Base-by-base conservation (phyloP, 2,888 invertebrate species). In the Drosophila diplacantha region DNA sequence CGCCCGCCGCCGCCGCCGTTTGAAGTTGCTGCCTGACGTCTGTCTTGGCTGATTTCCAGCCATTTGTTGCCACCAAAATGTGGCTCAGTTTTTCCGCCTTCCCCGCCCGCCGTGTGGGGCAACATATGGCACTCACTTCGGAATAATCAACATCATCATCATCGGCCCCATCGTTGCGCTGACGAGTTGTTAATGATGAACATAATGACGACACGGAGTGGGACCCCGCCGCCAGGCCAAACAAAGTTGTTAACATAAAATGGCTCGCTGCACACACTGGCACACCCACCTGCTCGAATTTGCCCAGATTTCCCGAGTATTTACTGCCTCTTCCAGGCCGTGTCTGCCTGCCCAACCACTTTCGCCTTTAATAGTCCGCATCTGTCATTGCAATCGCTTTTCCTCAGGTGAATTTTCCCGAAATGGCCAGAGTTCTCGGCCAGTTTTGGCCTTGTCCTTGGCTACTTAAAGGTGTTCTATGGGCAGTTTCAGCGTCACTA, bases 231-330 rank as follows among this genome's bases (percentile, higher is more conserved):
- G 76, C 69, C 69, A 63, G 73, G 81, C 81, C 80, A 74, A 78
- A 78, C 69, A 81, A 78, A 81, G 82, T 81, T 78, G 77, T 78
- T 79, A 78, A 81, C 77, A 78, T 78, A 76, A 82, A 82, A 82
- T 80, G 82, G 77, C 81, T 82, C 69, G 68, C 72, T 76, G 82
- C 73, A 62, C 69, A 63, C 55, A 57, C n/a, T n/a, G n/a, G n/a
- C 38, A 43, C 50, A 69, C 39, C 26, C 44, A 55, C 47, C 16
- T 22, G 43, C 16, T 43, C 26, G 9, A 60, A 47, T 61, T 50
- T 61, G 24, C 31, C 31, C 29, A 39, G 31, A 44, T 50, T 24
- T 58, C 46, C 59, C 31, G 4, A 18, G 41, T 31, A 60, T 35
- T 29, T 29, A 22, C 41, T 35, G 49, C 24, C 44, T 46, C 31